These are phyloP conservation scores for Vicugna pacos DNA, from an alignment of 2,113 vertebrate species.

Conservation along the genomic window DNA sequence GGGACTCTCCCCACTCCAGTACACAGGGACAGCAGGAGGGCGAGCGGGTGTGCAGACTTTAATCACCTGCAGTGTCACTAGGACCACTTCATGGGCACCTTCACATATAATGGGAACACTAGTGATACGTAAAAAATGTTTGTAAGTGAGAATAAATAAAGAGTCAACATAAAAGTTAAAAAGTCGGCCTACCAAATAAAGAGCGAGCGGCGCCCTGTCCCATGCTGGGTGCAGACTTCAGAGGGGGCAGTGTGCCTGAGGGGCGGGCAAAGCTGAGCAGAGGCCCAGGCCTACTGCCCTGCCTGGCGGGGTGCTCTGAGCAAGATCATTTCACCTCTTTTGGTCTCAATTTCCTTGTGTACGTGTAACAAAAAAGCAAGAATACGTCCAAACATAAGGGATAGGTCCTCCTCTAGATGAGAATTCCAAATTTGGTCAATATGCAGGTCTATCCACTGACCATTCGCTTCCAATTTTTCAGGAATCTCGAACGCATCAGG, in stretches of 20 bases:
- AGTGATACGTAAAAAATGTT: neutral
- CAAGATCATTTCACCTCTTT: neutral
- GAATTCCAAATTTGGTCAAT: neutral
- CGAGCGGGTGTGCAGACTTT: neutral
- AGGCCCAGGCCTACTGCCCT: neutral
- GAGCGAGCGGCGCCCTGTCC: neutral
- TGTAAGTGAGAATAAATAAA: neutral
- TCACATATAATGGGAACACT: neutral
- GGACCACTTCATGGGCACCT: neutral
- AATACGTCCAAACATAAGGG: neutral
- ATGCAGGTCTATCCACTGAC: neutral
- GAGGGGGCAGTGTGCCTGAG: neutral
- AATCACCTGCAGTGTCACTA: neutral
- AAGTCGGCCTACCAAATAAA: too few species aligned
- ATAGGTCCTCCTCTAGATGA: neutral
- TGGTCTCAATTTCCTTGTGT: neutral
- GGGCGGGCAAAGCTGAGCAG: neutral
- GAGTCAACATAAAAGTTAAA: neutral
- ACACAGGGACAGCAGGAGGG: neutral
- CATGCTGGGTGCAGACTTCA: fast-evolving
- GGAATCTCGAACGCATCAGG: neutral
- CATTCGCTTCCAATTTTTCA: neutral
- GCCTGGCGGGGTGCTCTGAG: neutral
- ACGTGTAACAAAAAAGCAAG: neutral
- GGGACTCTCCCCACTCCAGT: neutral